Conservation (phyloP, 1,140 invertebrate genomes). For the Magallana gigas region DNA sequence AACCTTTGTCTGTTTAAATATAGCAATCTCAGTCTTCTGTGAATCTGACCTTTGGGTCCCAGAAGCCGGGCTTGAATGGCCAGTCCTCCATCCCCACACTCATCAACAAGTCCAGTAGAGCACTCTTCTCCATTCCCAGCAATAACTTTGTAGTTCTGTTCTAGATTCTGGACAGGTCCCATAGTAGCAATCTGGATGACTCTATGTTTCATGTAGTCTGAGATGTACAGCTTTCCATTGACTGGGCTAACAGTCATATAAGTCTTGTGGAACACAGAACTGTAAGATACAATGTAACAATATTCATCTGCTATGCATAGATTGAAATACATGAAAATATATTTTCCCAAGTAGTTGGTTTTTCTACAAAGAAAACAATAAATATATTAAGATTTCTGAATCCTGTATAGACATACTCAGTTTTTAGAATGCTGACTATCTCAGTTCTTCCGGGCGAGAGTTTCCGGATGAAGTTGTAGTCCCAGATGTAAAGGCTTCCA, state of each 20-base stretch:
- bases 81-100: slow-evolving; percentile 95
- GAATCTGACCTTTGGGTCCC: slow-evolving; percentile 91
- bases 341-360: no score
- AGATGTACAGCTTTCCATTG: slow-evolving; percentile 95
- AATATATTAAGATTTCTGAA: background rate
- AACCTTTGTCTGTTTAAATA: no score
- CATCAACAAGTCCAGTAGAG: slow-evolving; percentile 95
- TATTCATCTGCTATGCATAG: background rate
- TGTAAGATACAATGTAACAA: background rate
- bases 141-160: slow-evolving; percentile 95
- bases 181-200: slow-evolving; percentile 93
- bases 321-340: background rate
- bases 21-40: no score
- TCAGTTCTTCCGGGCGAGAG: slow-evolving; percentile 87
- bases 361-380: no score
- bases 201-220: slow-evolving; percentile 95
- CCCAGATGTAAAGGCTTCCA: slow-evolving; percentile 96
- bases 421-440: slow-evolving; percentile 90
- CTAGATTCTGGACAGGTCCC: slow-evolving; percentile 85
- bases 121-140: slow-evolving; percentile 97
- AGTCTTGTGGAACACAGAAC: slow-evolving; percentile 94
- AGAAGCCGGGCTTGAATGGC: slow-evolving; percentile 95
- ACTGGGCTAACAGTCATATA: slow-evolving; percentile 96
- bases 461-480: slow-evolving; percentile 96
- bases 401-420: slow-evolving; percentile 85